Conservation (phyloP, 2,888 invertebrate genomes). For the Brachyptera putata region DNA sequence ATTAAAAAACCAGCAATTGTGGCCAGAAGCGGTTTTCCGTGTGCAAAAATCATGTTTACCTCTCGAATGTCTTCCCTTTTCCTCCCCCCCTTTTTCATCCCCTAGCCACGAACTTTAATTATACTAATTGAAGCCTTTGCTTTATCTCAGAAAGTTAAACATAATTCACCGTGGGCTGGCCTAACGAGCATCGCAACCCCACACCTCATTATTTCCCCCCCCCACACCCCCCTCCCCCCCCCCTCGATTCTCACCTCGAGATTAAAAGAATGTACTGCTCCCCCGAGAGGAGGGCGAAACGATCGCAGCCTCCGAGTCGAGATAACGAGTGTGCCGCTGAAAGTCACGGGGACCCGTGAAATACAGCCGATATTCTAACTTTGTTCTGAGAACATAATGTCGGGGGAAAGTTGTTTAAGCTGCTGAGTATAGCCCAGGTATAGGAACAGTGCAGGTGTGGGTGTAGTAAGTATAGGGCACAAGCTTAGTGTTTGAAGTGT, state of each 20-base stretch:
- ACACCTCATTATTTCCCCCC: slow-evolving; percentile 22
- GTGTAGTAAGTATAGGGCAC: too few relatives aligned
- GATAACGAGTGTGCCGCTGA: background rate
- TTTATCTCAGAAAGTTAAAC: slow-evolving; percentile 17
- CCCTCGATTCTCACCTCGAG: slow-evolving; percentile 19
- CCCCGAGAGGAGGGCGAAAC: background rate
- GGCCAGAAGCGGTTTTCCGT: too few relatives aligned
- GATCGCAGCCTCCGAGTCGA: background rate
- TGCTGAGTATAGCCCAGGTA: too few relatives aligned
- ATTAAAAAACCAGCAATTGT: too few relatives aligned
- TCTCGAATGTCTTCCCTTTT: slow-evolving; percentile 11
- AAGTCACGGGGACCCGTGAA: background rate
- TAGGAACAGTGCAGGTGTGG: too few relatives aligned
- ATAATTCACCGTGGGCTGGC: slow-evolving; percentile 19
- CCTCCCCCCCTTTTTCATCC: slow-evolving; percentile 4
- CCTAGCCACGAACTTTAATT: slow-evolving; percentile 13
- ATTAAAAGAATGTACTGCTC: slow-evolving; percentile 17
- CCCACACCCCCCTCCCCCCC: background rate
- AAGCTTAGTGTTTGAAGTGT: too few relatives aligned
- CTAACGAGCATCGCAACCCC: slow-evolving; percentile 20
- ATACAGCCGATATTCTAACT: too few relatives aligned
- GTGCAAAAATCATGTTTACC: background rate
- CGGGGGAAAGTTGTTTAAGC: too few relatives aligned
- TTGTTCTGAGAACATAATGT: too few relatives aligned
- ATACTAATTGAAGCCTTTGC: slow-evolving; percentile 25